A percentile compares a stretch with the other conserved stretches of the same genome.
phyloP scores from a whole-genome alignment of 1,140 invertebrate species.

The Acromyrmex charruanus region DNA sequence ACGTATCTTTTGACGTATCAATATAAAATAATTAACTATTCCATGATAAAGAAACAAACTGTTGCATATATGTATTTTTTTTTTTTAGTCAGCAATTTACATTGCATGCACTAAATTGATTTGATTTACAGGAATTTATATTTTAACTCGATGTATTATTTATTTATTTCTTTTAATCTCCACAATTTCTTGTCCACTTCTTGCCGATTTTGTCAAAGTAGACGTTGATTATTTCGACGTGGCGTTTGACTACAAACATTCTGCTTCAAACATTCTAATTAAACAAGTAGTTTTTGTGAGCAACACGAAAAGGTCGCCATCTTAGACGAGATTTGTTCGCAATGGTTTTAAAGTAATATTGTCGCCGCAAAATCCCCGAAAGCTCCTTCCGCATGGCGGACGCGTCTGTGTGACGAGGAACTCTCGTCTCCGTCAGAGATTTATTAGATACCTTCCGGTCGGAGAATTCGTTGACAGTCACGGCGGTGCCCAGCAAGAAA shows the following conservation, averaged over 20 bases:
- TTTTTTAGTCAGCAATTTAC: constrained; percentile 3
- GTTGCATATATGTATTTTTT: neutral
- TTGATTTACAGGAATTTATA: neutral
- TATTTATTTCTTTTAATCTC: neutral
- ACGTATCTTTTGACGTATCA: constrained; percentile 1
- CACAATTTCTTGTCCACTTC: neutral
- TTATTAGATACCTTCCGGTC: constrained; percentile 67
- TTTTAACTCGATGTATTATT: constrained; percentile 2
- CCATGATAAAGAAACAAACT: neutral
- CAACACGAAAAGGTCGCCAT: neutral
- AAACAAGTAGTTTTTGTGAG: constrained; percentile 37
- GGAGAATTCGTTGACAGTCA: constrained; percentile 57
- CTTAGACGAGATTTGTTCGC: neutral
- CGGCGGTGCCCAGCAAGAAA: constrained; percentile 46
- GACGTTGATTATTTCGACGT: neutral
- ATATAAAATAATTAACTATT: neutral
- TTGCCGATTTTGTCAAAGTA: neutral
- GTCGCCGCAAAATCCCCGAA: constrained; percentile 24
- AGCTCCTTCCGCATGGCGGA: constrained; percentile 17
- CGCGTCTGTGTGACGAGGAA: constrained; percentile 49
- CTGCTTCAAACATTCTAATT: constrained; percentile 4
- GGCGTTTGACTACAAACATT: neutral
- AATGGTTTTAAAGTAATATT: constrained; percentile 49
- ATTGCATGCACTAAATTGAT: neutral
- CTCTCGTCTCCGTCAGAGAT: constrained; percentile 54